Base-by-base conservation (phyloP, 2,888 invertebrate genomes). In the Scelioninae gen. 1 region DNA sequence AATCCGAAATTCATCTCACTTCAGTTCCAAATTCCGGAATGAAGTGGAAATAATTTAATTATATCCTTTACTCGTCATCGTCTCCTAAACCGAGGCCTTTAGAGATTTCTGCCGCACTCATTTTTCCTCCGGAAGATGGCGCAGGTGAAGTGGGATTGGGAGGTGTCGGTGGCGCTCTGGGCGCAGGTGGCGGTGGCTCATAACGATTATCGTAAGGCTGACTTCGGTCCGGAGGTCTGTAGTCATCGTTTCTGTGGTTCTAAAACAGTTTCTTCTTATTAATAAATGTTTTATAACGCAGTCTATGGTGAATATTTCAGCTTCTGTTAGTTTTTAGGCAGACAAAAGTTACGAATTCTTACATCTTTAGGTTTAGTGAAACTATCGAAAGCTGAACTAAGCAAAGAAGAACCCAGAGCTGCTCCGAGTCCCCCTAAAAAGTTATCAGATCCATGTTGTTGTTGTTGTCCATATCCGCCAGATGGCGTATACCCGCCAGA, bases 91-190 rank as follows among this genome's bases (percentile, higher is more conserved):
- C 92, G 32, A 92, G 88, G 23, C 92, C 92, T 84, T 89, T 90
- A 3, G 92, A 92, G 72, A 92, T 92, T 80, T 92, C 92, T n/a
- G 90, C 90, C 4, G 92, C 92, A 10, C 87, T 86, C 55, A 92
- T 85, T 86, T 89, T 90, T 4, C 85, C 81, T 15, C 89, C 89
- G 5, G 87, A 87, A 1, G 90, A 76, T 63, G 88, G 40, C 7
- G 89, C 84, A 13, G 86, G 77, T 87, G 76, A 23, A 84, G 56
- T 11, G 84, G 84, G 79, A 3, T n/a, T n/a, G n/a, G 85, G 66
- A 6, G 80, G 74, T 40, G 47, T 63, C 32, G 76, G 31, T 34
- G 45, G 56, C 69, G 86, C 69, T 15, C n/a, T n/a, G n/a, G 87
- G 86, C 38, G 32, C 47, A 5, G 51, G 51, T 9, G 51, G 51